phyloP scores from a whole-genome alignment of 2,888 invertebrate genomes.

The Drosophila parthenogenetica region DNA sequence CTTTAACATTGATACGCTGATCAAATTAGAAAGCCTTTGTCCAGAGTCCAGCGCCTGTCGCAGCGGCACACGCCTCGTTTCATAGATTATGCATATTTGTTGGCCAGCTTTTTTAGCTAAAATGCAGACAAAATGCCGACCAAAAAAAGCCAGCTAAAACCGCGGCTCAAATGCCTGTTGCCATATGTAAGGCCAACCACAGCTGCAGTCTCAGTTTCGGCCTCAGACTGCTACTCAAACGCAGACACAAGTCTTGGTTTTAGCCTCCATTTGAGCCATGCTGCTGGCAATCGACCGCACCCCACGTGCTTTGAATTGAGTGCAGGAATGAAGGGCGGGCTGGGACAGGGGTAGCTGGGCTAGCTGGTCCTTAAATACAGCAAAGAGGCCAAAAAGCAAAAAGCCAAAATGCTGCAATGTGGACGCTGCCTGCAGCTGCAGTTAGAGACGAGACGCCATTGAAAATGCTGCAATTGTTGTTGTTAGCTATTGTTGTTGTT shows the following conservation, averaged over 20 bases:
- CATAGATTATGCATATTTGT: conserved; percentile 62
- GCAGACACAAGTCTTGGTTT: conserved; percentile 4
- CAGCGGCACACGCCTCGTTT: conserved; percentile 58
- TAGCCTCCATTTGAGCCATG: conserved; percentile 19
- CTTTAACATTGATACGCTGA: conserved; percentile 15
- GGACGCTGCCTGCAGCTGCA: conserved; percentile 75
- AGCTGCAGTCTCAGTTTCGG: conserved; percentile 44
- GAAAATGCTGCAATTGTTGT: conserved; percentile 57
- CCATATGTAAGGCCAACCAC: conserved; percentile 64
- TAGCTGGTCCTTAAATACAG: conserved; percentile 33
- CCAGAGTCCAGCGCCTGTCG: conserved; percentile 24
- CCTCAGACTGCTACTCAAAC: conserved; percentile 15
- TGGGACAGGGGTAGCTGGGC: conserved; percentile 33
- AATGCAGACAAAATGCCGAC: conserved; percentile 59
- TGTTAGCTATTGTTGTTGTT: conserved; percentile 22
- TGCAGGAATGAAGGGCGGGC: neutral
- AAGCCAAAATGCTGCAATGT: conserved; percentile 48
- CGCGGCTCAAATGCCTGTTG: conserved; percentile 38
- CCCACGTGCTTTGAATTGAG: conserved; percentile 65
- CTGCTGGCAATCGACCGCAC: conserved; percentile 63
- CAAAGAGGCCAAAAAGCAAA: conserved; percentile 41
- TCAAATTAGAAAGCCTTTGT: conserved; percentile 56
- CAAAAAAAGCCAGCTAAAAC: conserved; percentile 22
- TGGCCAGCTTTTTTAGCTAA: conserved; percentile 34
- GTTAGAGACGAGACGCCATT: conserved; percentile 70